Conservation (phyloP, 2,113 vertebrate genomes). For the Brachyhypopomus gauderio region DNA sequence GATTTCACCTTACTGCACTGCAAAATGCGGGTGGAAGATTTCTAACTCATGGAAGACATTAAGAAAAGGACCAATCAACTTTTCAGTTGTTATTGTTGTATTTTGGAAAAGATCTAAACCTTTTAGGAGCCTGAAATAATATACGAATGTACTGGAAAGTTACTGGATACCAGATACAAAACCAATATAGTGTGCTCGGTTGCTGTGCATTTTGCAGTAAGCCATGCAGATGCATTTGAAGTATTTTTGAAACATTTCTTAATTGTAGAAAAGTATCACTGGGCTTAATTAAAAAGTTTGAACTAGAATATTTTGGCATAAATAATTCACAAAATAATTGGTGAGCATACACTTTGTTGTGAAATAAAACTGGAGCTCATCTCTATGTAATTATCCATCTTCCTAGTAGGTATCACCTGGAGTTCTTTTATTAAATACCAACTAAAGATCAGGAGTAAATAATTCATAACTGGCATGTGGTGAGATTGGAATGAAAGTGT, state of each 20-base stretch:
- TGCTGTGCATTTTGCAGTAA: too few species aligned
- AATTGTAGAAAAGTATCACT: background rate
- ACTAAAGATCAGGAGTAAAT: conserved; percentile 76
- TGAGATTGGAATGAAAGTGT: conserved; percentile 51
- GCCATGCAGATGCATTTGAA: too few species aligned
- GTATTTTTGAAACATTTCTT: background rate
- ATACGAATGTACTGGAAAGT: too few species aligned
- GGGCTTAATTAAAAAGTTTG: background rate
- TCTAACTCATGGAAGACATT: background rate
- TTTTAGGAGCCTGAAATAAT: too few species aligned
- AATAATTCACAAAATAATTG: background rate
- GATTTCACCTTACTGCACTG: background rate
- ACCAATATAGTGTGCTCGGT: too few species aligned
- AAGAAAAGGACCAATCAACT: background rate
- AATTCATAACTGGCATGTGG: conserved; percentile 69
- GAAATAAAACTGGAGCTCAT: background rate
- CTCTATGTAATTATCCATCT: conserved; percentile 34
- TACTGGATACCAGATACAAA: too few species aligned
- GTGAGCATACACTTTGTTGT: background rate
- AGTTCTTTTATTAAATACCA: conserved; percentile 58
- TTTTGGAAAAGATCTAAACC: too few species aligned
- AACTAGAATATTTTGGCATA: background rate
- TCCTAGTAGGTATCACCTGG: conserved; percentile 39
- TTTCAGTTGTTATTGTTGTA: too few species aligned
- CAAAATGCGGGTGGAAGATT: background rate